Percentiles rank a stretch among this genome's conserved stretches.
phyloP scores from a whole-genome alignment of 2,113 vertebrate species.

The Cinclus cinclus region DNA sequence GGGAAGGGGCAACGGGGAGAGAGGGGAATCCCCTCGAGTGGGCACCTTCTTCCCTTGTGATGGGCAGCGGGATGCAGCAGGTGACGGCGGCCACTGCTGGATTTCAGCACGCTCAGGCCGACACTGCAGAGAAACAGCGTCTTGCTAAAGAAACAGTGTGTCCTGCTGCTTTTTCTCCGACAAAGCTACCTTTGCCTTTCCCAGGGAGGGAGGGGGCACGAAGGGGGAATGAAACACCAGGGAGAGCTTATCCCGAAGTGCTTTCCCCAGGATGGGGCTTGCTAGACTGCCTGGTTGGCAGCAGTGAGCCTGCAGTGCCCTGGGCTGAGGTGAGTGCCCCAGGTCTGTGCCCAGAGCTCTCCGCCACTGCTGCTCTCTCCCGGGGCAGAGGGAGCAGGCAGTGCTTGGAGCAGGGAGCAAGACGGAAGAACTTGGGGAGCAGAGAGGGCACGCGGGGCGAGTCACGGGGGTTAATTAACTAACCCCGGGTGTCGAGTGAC shows the following conservation, averaged over 20 bases:
- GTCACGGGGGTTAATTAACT: not conserved
- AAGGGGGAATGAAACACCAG: not conserved
- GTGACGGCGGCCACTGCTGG: not conserved
- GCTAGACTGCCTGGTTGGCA: not conserved
- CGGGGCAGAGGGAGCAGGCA: not conserved
- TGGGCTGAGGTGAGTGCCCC: not conserved
- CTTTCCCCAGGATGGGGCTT: not conserved
- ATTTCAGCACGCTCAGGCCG: not conserved
- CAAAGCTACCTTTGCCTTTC: not conserved
- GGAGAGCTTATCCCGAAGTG: not conserved
- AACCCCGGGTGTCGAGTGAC: not conserved
- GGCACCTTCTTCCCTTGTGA: not conserved
- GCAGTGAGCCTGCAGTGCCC: not conserved
- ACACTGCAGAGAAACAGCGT: not conserved
- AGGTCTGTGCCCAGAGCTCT: not conserved
- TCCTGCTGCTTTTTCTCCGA: not conserved
- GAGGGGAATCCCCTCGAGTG: not conserved
- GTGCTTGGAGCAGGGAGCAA: not conserved
- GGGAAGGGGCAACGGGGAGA: not conserved
- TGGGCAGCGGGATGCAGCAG: not conserved
- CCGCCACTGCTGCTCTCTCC: not conserved
- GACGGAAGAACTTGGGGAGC: rapidly evolving
- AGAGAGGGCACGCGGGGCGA: rapidly evolving
- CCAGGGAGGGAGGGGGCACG: not conserved
- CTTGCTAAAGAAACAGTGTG: not conserved